Evolutionary conservation across 2,888 invertebrate species (phyloP).

Genomic region (Lepidochrysops patricia): DNA sequence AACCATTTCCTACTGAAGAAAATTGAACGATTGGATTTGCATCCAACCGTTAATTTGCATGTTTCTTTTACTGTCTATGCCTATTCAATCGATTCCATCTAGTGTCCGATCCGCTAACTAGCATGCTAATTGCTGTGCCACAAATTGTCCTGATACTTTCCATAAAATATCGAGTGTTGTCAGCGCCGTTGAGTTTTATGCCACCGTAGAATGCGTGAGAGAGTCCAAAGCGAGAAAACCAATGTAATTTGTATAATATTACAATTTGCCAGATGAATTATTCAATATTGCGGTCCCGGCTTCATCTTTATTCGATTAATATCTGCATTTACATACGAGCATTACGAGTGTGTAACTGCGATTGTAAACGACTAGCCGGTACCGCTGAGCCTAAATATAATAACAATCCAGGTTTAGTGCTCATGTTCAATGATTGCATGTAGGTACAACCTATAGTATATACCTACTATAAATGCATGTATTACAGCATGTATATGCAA

Average conservation of each 20-base stretch:
- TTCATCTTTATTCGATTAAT: conserved; percentile 51
- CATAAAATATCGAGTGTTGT: neutral
- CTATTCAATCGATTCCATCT: neutral
- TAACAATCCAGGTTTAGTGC: neutral
- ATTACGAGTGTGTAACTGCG: conserved; percentile 14
- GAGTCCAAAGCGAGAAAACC: conserved; percentile 51
- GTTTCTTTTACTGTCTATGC: neutral
- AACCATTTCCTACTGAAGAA: neutral
- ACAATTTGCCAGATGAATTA: conserved; percentile 67
- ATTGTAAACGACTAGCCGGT: conserved; percentile 7
- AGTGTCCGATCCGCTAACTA: neutral
- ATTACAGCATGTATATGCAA: too few relatives aligned
- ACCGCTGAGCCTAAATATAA: neutral
- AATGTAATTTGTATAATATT: conserved; percentile 60
- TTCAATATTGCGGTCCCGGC: conserved; percentile 47
- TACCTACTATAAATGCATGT: too few relatives aligned
- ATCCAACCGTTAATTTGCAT: neutral
- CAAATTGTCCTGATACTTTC: neutral
- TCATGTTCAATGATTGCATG: neutral
- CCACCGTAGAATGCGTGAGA: conserved; percentile 23
- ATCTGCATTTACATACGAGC: conserved; percentile 19
- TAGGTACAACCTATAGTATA: conserved; percentile 3
- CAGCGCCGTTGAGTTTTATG: conserved; percentile 6
- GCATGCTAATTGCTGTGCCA: neutral
- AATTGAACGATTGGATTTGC: neutral